A percentile compares a stretch with the other conserved stretches of the same genome.
Evolutionary conservation across 2,888 invertebrate genomes (phyloP).

Genomic region (Ephialtes manifestator): DNA sequence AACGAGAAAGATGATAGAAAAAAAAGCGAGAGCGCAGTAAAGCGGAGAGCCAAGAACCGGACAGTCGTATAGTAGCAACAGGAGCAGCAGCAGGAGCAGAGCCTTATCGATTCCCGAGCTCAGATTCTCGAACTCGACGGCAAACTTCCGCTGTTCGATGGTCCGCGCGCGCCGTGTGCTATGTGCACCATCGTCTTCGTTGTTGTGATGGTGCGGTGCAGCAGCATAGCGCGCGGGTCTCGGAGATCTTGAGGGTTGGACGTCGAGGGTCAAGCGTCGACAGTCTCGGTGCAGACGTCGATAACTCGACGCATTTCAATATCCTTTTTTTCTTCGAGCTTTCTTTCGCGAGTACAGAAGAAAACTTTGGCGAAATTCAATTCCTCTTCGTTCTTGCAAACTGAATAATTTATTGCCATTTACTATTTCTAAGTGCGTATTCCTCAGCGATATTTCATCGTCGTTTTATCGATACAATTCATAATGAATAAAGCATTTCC

Average conservation of each 20-base stretch:
- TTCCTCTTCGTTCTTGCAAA: constrained; percentile 18
- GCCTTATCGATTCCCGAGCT: constrained; percentile 73
- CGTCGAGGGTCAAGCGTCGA: constrained; percentile 63
- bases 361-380: constrained; percentile 40
- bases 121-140: constrained; percentile 73
- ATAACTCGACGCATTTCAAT: constrained; percentile 67
- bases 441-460: background rate
- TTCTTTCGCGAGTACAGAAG: constrained; percentile 17
- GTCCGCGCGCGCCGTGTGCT: constrained; percentile 54
- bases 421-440: background rate
- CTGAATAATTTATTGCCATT: constrained; percentile 43
- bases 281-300: constrained; percentile 62
- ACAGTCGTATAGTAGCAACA: constrained; percentile 20
- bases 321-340: constrained; percentile 40
- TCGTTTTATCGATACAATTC: constrained; percentile 11
- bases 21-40: constrained; percentile 34
- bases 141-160: constrained; percentile 71
- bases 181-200: constrained; percentile 47
- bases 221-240: constrained; percentile 39
- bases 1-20: background rate
- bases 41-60: constrained; percentile 52
- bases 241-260: constrained; percentile 60
- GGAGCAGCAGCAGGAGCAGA: constrained; percentile 47
- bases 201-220: constrained; percentile 54
- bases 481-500: constrained; percentile 22